Evolutionary conservation across 2,888 invertebrate species (phyloP), one percentile per base, ranked within the genome.

Genomic region (Glaucopsyche alexis): DNA sequence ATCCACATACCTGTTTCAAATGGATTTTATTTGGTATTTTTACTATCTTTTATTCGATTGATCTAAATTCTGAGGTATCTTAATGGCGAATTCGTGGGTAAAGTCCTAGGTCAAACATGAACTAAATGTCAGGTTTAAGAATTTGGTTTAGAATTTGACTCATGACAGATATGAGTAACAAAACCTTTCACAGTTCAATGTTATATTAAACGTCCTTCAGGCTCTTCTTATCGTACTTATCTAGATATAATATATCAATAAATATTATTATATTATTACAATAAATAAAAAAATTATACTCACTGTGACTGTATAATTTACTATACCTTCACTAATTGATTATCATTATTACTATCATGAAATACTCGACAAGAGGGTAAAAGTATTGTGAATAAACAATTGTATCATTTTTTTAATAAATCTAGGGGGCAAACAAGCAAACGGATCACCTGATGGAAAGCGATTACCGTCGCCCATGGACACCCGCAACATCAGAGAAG

Each of bases 81-180:
- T 66, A 66, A 45, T 66, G 19, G 67, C 45, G 7, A 11, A 45
- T 67, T 67, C 19, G 67, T 67, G 45, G 45, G 14, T 42, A 65
- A 65, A 65, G 42, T 67, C 66, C 66, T 67, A 45, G 45, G 45
- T 47, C 45, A 16, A 16, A 40, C 40, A 52, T 42, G 7, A 8
- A 9, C 42, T 16, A 45, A 66, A 66, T 66, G 19, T 67, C 67
- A 67, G 67, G 45, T 47, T 45, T 19, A 67, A 45, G 67, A 67
- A 67, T 67, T 42, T 9, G 67, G 45, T 67, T 45, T 8, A 45
- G 19, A 67, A 67, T 45, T 55, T 42, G 40, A 66, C n/a, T 38
- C 16, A 19, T 45, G 45, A 16, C 40, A 67, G 6, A 16, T 19
- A 42, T 67, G 42, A n/a, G 45, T 16, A n/a, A 16, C 55, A 13